Base-by-base conservation (phyloP, 2,113 vertebrate genomes). In the Nycticebus coucang region DNA sequence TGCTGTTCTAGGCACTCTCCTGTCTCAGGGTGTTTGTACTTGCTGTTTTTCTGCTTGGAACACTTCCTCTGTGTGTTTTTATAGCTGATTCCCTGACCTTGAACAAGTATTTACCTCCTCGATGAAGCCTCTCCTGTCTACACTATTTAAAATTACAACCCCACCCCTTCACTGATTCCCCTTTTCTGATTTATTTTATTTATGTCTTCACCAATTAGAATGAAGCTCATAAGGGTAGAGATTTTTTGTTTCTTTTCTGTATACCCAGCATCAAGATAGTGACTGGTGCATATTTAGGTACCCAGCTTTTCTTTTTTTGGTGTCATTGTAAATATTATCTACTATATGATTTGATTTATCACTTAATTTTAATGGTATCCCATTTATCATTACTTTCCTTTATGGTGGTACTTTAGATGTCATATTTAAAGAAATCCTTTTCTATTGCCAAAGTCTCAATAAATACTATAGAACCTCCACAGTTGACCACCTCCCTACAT, bases 61-160 rank as follows among this genome's bases (percentile, higher is more conserved):
- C 92, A 89, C 72, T 94, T 83, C 22, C 81, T 4, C 37, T 77
- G 21, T 37, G 28, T 95, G 85, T 93, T 95, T 93, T 95, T 92
- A 85, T 74, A 96, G 75, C 78, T 78, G 62, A 35, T 57, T 90
- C 22, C 50, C n/a, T 95, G 95, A 97, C 90, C 95, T 92, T 93
- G 86, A 41, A 50, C 30, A 89, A 55, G 66, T 93, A 60, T 11
- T 90, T 81, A 50, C 13, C 68, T 92, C 75, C 37, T 92, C 55
- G n/a, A 21, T 72, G 81, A 97, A n/a, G 24, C 71, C 21, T 95
- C 75, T 82, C 45, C 57, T 83, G 10, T 89, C 55, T 69, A 93
- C 37, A 37, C 4, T 75, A n/a, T 84, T 87, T 95, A 80, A 95
- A 91, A 84, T 50, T 93, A 14, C 79, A 90, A 35, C 18, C 57